These are phyloP conservation scores for Isoperla grammatica DNA, from an alignment of 2,888 invertebrate genomes.

Conservation along the genomic window DNA sequence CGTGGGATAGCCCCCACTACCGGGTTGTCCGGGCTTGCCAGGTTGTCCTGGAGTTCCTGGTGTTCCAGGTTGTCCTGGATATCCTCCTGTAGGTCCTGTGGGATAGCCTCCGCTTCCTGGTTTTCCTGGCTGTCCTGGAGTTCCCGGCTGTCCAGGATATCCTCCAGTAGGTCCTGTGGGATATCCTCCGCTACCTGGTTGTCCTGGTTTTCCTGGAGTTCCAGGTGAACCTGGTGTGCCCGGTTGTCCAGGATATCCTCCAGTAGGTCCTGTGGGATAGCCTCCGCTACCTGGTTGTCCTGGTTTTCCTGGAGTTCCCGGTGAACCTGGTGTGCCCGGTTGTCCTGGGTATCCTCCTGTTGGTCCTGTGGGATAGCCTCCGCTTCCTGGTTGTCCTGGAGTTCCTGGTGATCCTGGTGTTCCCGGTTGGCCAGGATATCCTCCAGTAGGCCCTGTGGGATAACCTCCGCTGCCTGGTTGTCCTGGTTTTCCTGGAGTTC, in stretches of 20 bases:
- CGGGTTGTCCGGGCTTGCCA: conserved; percentile 20
- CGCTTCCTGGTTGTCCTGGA: conserved; percentile 32
- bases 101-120: conserved; percentile 40
- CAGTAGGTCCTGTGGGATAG: conserved; percentile 27
- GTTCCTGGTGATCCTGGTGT: conserved; percentile 33
- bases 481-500: conserved; percentile 31
- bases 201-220: conserved; percentile 35
- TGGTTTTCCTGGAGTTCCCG: conserved; percentile 34
- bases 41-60: conserved; percentile 2
- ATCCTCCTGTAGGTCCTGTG: conserved; percentile 31
- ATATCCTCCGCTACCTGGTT: too few relatives aligned
- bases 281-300: conserved; percentile 35
- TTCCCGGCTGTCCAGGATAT: conserved; percentile 41
- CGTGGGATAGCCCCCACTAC: conserved; percentile 5
- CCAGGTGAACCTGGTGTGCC: conserved; percentile 28
- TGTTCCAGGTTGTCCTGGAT: conserved; percentile 24
- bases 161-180: conserved; percentile 30
- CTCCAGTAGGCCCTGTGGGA: conserved; percentile 36
- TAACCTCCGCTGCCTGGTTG: conserved; percentile 37
- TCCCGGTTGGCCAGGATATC: conserved; percentile 35
- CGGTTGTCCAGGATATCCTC: conserved; percentile 3
- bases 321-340: conserved; percentile 23
- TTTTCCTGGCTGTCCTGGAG: conserved; percentile 40
- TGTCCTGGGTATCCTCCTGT: conserved; percentile 34
- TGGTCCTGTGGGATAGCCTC: conserved; percentile 36